Percentiles rank a stretch among this genome's conserved stretches.
Evolutionary conservation across 2,797 vertebrate species (phyloP).

Genomic region (Acanthis flammea): DNA sequence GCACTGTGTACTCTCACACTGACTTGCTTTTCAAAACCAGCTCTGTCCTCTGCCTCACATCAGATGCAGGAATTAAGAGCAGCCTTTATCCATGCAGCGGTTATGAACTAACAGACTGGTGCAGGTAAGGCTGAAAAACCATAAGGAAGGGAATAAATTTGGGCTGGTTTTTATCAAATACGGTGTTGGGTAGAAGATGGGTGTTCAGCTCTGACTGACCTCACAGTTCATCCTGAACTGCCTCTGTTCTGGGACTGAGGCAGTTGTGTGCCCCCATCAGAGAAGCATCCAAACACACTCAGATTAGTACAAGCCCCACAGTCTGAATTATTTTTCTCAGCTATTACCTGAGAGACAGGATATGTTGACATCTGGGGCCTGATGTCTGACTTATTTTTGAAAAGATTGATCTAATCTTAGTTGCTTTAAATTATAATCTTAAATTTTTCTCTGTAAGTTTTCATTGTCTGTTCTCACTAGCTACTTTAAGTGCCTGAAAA

Average conservation of each 20-base stretch:
- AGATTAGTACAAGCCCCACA: not conserved
- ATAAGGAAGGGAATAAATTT: not conserved
- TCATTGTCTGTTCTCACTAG: not conserved
- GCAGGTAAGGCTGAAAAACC: slow-evolving; percentile 17
- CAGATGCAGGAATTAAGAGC: not conserved
- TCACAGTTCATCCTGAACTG: not conserved
- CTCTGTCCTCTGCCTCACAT: not conserved
- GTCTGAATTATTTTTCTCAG: not conserved
- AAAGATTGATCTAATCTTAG: not conserved
- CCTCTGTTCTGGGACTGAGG: not conserved
- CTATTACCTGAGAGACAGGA: not conserved
- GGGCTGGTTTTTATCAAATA: not conserved
- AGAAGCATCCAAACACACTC: rapidly evolving
- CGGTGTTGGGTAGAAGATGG: not conserved
- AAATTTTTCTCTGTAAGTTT: not conserved
- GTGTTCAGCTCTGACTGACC: not conserved
- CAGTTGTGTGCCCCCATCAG: not conserved
- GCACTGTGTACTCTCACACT: rapidly evolving
- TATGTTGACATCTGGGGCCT: not conserved
- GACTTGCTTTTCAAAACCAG: not conserved
- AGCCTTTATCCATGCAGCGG: not conserved
- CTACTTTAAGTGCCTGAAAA: not conserved
- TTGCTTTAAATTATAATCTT: not conserved
- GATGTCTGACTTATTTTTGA: not conserved
- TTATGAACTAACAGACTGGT: not conserved